These are phyloP conservation scores for Scalopus aquaticus DNA, from an alignment of 2,113 vertebrate genomes.

Conservation along the genomic window DNA sequence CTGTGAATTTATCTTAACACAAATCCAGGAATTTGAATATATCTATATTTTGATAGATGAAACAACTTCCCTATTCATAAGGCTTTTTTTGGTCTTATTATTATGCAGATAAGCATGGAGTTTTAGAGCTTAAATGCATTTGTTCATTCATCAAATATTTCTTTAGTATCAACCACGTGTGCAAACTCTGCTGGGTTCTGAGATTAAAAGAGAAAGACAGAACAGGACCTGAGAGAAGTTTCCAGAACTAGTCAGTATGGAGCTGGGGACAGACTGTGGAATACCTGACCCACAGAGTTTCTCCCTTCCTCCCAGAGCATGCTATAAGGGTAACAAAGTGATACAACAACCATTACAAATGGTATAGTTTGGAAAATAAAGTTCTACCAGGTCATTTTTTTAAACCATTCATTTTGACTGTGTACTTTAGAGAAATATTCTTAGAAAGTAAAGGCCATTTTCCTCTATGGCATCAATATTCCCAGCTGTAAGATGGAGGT, in stretches of 20 bases:
- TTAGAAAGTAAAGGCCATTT: not conserved
- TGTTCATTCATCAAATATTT: slow-evolving; percentile 60
- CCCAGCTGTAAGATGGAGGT: not conserved
- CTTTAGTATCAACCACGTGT: not conserved
- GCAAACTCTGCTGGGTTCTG: not conserved
- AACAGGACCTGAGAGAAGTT: not conserved
- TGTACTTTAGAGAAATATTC: not conserved
- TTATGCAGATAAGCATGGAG: slow-evolving; percentile 10
- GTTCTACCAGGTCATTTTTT: not conserved
- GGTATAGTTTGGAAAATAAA: not conserved
- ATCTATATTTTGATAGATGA: slow-evolving; percentile 55
- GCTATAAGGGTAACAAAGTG: not conserved
- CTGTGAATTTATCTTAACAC: slow-evolving; percentile 51
- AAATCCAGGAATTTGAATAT: slow-evolving; percentile 62
- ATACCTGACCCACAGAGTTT: not conserved
- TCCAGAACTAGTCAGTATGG: not conserved
- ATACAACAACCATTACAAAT: not conserved
- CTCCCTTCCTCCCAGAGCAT: not conserved
- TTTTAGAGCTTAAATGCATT: slow-evolving; percentile 55
- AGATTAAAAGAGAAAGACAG: not conserved
- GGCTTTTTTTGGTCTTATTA: not conserved
- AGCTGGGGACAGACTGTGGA: not conserved
- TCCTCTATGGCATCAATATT: not conserved
- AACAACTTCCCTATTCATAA: slow-evolving; percentile 38
- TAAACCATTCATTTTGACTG: not conserved